Evolutionary conservation across 2,797 vertebrate genomes (phyloP), one percentile per base, ranked within the genome.

Genomic region (Xenentodon cancila): DNA sequence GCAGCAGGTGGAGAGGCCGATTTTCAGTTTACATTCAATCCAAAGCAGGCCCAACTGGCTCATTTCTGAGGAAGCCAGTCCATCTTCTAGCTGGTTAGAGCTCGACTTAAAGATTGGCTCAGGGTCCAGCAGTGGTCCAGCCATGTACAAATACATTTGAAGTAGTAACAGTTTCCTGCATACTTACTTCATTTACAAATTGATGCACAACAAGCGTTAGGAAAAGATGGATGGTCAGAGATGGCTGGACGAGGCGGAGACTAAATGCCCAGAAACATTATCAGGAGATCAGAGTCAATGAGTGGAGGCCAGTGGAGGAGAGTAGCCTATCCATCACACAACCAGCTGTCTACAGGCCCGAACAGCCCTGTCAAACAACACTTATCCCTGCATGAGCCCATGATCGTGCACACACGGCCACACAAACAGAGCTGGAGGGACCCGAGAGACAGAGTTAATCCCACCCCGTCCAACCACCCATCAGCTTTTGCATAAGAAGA

Each of bases 321-420:
- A 91, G 88, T 89, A 75, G 82, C 82, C 84, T 88, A 88, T 90
- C 85, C 86, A 75, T 89, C 89, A 90, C 86, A 90, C 73, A 80
- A 86, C 85, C 91, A 92, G 89, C 90, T 92, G 92, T 92, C 89
- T 83, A 71, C 84, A 84, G 77, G 75, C 80, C 85, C 47, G 68
- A 72, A 72, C 74, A 71, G 68, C 69, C 65, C 78, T 82, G 85
- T 86, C 84, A 82, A 88, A 89, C 84, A 84, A 83, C 84, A 85
- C 86, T 88, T 86, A 87, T 90, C 86, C 76, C 79, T 4, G 12
- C 84, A 77, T 79, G 83, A 80, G 81, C 79, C 75, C 75, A 30
- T 27, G 73, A 40, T 4, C 43, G 4, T 9, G 1, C 65, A n/a
- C 73, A 30, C 73, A 55, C 54, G n/a, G 9, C 7, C 48, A 46